Base-by-base conservation (phyloP, 2,888 invertebrate species). In the Lepidonotus clava region DNA sequence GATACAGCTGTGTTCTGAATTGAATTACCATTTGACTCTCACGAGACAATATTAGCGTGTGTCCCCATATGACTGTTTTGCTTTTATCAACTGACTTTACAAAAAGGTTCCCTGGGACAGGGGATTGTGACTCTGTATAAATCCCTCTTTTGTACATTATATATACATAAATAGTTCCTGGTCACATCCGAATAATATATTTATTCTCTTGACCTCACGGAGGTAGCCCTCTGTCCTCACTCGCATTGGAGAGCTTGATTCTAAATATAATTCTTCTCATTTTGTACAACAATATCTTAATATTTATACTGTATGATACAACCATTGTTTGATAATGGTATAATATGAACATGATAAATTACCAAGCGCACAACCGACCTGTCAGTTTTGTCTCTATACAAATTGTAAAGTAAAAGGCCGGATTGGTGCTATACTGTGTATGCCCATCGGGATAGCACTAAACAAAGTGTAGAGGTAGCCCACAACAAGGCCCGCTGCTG, bases 301-400 rank as follows among this genome's bases (percentile, higher is more conserved):
- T 71, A 71, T 71, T 2, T 71, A 71, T 71, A 71, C 71, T 71
- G 21, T 71, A 71, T 71, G 14, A 71, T 71, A 71, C 71, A 71
- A 66, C 34, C 28, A 66, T 36, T 34, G 71, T 71, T 34, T 71
- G 71, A 21, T n/a, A n/a, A 21, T 71, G 71, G 61, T 32, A 61
- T 61, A 28, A 61, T 66, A 66, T 66, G 32, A 71, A 71, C 71
- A 71, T 71, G 71, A 71, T 71, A 71, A 71, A 71, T 71, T 71
- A 71, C 71, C n/a, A n/a, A n/a, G n/a, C n/a, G n/a, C n/a, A n/a
- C n/a, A n/a, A n/a, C n/a, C n/a, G n/a, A n/a, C n/a, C n/a, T n/a
- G n/a, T n/a, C n/a, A n/a, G n/a, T n/a, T n/a, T n/a, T n/a, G n/a
- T n/a, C n/a, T n/a, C 46, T 46, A 46, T 46, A 46, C 46, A 46